A percentile compares a stretch with the other conserved stretches of the same genome.
These are phyloP conservation scores for Theonella swinhoei DNA, from an alignment of 37 sponge, comb jelly and placozoan species.

Conservation along the genomic window DNA sequence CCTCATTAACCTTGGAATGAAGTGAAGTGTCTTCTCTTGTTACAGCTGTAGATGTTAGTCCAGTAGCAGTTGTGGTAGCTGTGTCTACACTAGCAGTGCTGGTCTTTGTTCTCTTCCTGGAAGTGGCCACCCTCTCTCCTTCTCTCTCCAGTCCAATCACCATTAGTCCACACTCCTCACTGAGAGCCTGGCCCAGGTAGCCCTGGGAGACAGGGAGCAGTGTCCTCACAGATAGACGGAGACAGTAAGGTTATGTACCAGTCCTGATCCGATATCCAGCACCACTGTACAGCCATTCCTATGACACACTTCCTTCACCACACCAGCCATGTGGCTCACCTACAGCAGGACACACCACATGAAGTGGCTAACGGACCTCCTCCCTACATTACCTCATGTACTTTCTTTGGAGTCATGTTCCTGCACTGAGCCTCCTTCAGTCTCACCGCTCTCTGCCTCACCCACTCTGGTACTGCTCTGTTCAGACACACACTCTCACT, in stretches of 20 bases:
- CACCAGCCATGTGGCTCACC: slow-evolving; percentile 60
- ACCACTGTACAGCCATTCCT: slow-evolving; percentile 24
- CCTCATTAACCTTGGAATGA: neutral
- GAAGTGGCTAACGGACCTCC: too few species aligned
- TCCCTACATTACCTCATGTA: slow-evolving; percentile 46
- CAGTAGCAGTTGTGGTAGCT: too few species aligned
- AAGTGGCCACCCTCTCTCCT: slow-evolving; percentile 18
- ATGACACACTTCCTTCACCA: slow-evolving; percentile 42
- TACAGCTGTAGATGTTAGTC: too few species aligned
- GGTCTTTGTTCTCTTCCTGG: neutral
- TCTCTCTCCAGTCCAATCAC: slow-evolving; percentile 79
- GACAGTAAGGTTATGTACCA: too few species aligned
- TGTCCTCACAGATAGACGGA: too few species aligned
- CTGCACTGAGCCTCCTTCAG: neutral
- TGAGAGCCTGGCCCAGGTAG: slow-evolving; percentile 68
- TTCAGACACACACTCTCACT: slow-evolving; percentile 34
- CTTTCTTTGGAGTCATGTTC: slow-evolving; percentile 65
- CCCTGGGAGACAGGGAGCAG: slow-evolving; percentile 43
- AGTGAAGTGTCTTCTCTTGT: neutral
- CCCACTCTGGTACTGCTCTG: neutral
- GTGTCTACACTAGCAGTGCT: too few species aligned
- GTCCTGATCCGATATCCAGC: slow-evolving; percentile 77
- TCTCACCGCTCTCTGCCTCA: neutral
- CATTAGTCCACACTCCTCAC: slow-evolving; percentile 48
- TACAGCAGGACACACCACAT: neutral